phyloP scores from a whole-genome alignment of 1,140 invertebrate species.

The Pogonognathellus flavescens region DNA sequence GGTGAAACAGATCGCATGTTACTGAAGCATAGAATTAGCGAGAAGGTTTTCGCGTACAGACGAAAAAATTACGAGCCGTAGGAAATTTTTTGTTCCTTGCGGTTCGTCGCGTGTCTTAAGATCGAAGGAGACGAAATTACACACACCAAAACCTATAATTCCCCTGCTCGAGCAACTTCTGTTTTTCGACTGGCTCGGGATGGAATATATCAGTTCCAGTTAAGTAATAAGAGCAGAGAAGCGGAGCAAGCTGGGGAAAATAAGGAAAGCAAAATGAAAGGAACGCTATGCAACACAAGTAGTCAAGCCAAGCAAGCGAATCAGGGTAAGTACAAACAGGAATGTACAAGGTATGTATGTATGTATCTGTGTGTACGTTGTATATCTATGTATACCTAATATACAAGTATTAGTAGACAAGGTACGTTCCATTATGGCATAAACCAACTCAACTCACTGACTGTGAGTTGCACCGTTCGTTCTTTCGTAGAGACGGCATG shows the following conservation, averaged over 20 bases:
- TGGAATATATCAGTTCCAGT: slow-evolving; percentile 52
- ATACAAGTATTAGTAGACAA: not conserved
- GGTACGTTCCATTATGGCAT: too few species aligned
- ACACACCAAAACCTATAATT: slow-evolving; percentile 63
- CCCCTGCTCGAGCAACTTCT: slow-evolving; percentile 53
- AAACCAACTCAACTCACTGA: not conserved
- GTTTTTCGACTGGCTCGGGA: slow-evolving; percentile 13
- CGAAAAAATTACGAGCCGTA: slow-evolving; percentile 55
- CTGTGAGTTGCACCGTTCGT: not conserved
- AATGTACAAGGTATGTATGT: not conserved
- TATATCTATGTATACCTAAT: not conserved
- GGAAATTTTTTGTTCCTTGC: slow-evolving; percentile 47
- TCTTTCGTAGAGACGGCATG: not conserved
- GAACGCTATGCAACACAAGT: not conserved
- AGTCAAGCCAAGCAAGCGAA: not conserved
- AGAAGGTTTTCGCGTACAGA: slow-evolving; percentile 31
- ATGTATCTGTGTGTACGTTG: not conserved
- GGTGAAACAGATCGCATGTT: slow-evolving; percentile 60
- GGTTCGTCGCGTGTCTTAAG: slow-evolving; percentile 61
- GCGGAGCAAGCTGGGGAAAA: slow-evolving; percentile 8
- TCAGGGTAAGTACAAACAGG: slow-evolving; percentile 5
- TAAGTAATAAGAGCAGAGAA: slow-evolving; percentile 32
- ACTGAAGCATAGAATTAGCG: slow-evolving; percentile 63
- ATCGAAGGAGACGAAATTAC: slow-evolving; percentile 61
- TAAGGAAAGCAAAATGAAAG: slow-evolving; percentile 20